These are phyloP conservation scores for Melanaphis sacchari DNA, from an alignment of 1,140 invertebrate genomes.

Conservation along the genomic window DNA sequence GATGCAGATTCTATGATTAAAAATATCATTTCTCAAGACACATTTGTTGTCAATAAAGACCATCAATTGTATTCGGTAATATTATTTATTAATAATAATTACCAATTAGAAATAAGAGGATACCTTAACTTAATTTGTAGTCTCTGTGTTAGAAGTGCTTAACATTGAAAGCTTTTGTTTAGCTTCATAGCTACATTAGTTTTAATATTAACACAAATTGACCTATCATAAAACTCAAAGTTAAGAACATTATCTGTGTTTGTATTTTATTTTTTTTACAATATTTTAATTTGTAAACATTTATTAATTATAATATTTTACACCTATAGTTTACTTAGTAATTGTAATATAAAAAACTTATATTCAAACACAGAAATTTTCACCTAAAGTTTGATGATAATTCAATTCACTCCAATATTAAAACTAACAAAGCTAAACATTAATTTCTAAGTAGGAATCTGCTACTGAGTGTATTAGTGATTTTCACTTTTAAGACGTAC, in stretches of 20 bases:
- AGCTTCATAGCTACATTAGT: neutral
- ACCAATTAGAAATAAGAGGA: neutral
- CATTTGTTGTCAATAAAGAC: constrained; percentile 58
- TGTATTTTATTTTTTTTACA: neutral
- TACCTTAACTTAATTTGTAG: neutral
- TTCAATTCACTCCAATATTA: too few species aligned
- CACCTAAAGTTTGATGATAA: too few species aligned
- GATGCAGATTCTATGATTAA: constrained; percentile 61
- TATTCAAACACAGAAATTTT: too few species aligned
- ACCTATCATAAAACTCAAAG: neutral
- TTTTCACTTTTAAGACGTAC: neutral
- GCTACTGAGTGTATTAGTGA: neutral
- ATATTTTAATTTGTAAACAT: too few species aligned
- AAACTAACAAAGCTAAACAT: too few species aligned
- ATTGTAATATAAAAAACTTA: too few species aligned
- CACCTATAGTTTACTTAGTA: too few species aligned
- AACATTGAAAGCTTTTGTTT: neutral
- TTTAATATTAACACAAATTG: neutral
- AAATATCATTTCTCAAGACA: constrained; percentile 61
- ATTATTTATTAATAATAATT: neutral
- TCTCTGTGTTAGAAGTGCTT: neutral
- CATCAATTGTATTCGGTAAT: constrained; percentile 41
- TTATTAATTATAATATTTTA: too few species aligned
- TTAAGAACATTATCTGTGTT: neutral
- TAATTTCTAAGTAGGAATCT: neutral